These are phyloP conservation scores for Melitaea cinxia DNA, from an alignment of 1,140 invertebrate species.

Conservation along the genomic window DNA sequence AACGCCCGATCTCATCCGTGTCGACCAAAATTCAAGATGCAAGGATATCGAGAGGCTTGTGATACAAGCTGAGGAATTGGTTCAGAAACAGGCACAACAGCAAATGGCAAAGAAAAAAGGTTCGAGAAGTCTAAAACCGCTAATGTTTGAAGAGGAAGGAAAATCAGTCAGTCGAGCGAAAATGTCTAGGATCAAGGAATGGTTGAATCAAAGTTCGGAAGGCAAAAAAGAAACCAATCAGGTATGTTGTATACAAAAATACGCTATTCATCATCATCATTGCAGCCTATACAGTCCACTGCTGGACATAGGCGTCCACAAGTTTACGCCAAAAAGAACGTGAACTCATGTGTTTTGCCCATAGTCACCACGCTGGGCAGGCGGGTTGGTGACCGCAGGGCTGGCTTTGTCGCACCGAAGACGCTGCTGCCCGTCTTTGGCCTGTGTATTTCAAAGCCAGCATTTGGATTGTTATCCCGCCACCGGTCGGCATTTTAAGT, in stretches of 20 bases:
- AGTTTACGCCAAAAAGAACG: too few species aligned
- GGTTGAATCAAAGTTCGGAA: slow-evolving; percentile 83
- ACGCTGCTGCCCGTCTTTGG: too few species aligned
- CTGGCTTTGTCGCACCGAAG: too few species aligned
- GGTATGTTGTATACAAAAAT: slow-evolving; percentile 49
- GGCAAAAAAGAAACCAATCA: slow-evolving; percentile 68
- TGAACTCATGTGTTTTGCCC: too few species aligned
- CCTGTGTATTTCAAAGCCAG: too few species aligned
- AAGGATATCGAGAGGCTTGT: slow-evolving; percentile 85
- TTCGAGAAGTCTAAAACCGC: slow-evolving; percentile 79
- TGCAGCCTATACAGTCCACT: too few species aligned
- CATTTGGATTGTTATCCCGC: too few species aligned
- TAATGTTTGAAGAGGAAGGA: slow-evolving; percentile 79
- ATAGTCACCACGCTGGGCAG: too few species aligned
- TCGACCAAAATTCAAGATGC: slow-evolving; percentile 63
- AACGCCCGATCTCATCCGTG: slow-evolving; percentile 61
- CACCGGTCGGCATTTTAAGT: too few species aligned
- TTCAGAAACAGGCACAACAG: slow-evolving; percentile 80
- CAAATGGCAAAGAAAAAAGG: slow-evolving; percentile 72
- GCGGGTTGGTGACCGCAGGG: too few species aligned
- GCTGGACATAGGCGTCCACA: too few species aligned
- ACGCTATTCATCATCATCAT: too few species aligned
- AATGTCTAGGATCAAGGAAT: slow-evolving; percentile 86
- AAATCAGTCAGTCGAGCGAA: slow-evolving; percentile 81
- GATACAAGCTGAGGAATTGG: slow-evolving; percentile 87